Evolutionary conservation across 2,113 vertebrate genomes (phyloP), one percentile per base, ranked within the genome.

Genomic region (Echinops telfairi): DNA sequence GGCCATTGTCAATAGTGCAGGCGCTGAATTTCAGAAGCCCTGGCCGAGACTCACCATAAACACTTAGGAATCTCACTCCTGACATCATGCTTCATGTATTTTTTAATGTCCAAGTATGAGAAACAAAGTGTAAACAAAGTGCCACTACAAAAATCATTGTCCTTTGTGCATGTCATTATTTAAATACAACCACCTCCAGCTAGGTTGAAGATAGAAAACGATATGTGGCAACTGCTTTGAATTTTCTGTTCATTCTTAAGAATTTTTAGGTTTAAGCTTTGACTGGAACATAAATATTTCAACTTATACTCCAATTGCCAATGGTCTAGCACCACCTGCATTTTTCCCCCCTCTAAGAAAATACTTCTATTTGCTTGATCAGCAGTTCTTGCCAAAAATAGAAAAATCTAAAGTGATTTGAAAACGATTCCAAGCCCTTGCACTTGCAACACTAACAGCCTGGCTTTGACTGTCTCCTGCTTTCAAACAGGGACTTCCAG

Each of bases 91-190:
- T 68, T 83, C 83, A 25, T 11, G 1, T 62, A 88, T n/a, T 82
- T 90, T 73, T 68, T 86, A 86, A 86, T 16, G 25, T 31, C 70
- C 88, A 23, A 81, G 31, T 38, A 53, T 53, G 47, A 53, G 47
- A 90, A 76, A n/a, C n/a, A n/a, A 73, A 23, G 31, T 89, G 68
- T 53, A 90, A 90, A 43, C 53, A 73, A 89, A 88, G 33, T 53
- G 14, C 66, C 58, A 91, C 22, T 77, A 71, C 25, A 86, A 88
- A 88, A 76, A 2, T 47, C 58, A 75, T 57, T 25, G 86, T n/a
- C 47, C 29, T 71, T 75, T 83, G n/a, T 70, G 64, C 17, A 17
- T 33, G 12, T 16, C 22, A n/a, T 43, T 60, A 77, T 36, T 92
- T 78, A 84, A 73, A 36, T 31, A 57, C 64, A 83, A 71, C 27